Percentiles rank a stretch among this genome's conserved stretches.
Conservation (phyloP, 2,888 invertebrate species). For the Crepidodera aurea region DNA sequence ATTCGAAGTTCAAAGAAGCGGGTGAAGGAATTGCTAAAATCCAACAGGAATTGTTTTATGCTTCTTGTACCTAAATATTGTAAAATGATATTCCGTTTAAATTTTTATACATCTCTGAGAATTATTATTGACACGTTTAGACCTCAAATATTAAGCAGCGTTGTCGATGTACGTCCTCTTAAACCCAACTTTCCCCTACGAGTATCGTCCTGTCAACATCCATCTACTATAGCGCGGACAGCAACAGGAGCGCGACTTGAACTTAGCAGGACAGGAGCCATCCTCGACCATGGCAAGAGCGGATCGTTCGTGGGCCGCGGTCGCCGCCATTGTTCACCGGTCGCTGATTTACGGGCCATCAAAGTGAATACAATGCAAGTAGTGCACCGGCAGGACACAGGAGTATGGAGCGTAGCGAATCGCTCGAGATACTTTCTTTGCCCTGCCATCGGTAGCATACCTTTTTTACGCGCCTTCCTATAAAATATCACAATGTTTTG, state of each 20-base stretch:
- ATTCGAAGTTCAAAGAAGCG: no score
- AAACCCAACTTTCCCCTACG: background rate
- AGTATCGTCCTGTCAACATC: background rate
- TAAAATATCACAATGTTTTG: background rate
- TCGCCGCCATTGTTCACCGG: conserved; percentile 53
- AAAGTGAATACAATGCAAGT: conserved; percentile 57
- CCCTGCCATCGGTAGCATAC: background rate
- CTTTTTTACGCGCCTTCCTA: background rate
- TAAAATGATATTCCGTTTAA: no score
- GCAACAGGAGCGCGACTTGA: background rate
- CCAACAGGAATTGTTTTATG: no score
- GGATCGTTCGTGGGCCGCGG: conserved; percentile 6
- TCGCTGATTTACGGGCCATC: conserved; percentile 55
- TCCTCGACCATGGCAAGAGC: background rate
- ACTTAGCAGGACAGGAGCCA: conserved; percentile 1
- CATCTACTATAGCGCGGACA: background rate
- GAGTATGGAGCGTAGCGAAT: conserved; percentile 4
- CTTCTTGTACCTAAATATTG: no score
- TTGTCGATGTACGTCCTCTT: no score
- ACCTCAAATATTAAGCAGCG: no score
- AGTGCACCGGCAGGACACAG: conserved; percentile 45
- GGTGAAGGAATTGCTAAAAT: no score
- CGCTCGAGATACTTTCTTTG: conserved; percentile 23
- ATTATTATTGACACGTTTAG: no score
- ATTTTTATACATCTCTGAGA: no score